Conservation (phyloP, 2,797 vertebrate species). For the Cetoscarus ocellatus region DNA sequence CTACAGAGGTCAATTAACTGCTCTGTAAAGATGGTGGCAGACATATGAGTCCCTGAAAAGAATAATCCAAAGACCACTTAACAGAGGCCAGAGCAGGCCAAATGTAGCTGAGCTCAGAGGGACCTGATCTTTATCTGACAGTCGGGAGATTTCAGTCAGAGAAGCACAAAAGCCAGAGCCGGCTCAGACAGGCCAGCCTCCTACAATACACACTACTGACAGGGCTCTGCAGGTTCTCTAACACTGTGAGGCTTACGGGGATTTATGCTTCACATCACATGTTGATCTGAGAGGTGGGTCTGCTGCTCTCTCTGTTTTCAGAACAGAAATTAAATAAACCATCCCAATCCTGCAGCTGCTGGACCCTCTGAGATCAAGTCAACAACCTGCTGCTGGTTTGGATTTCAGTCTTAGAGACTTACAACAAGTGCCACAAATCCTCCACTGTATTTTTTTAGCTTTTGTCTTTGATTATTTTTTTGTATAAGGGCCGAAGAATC, state of each 20-base stretch:
- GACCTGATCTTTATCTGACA: constrained; percentile 57
- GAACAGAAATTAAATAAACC: constrained; percentile 69
- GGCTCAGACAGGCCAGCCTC: constrained; percentile 28
- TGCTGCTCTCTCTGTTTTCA: constrained; percentile 63
- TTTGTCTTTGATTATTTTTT: background rate
- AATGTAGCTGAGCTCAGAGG: constrained; percentile 24
- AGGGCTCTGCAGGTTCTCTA: constrained; percentile 14
- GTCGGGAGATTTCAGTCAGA: constrained; percentile 13
- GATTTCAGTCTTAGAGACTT: constrained; percentile 12
- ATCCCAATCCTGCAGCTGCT: constrained; percentile 18
- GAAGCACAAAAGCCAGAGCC: constrained; percentile 25
- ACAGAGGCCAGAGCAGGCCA: constrained; percentile 13
- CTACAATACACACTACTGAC: constrained; percentile 11
- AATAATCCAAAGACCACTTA: constrained; percentile 39
- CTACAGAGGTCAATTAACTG: constrained; percentile 14
- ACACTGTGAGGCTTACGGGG: constrained; percentile 28
- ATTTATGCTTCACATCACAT: constrained; percentile 49
- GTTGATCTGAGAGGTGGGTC: constrained; percentile 56
- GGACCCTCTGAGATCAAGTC: constrained; percentile 39
- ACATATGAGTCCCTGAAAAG: constrained; percentile 30
- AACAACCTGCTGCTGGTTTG: constrained; percentile 43
- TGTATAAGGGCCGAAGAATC: background rate
- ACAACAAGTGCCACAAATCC: constrained; percentile 22
- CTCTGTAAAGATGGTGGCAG: constrained; percentile 33
- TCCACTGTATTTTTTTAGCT: background rate